Evolutionary conservation across 2,113 vertebrate genomes (phyloP).

Genomic region (Ochotona curzoniae): DNA sequence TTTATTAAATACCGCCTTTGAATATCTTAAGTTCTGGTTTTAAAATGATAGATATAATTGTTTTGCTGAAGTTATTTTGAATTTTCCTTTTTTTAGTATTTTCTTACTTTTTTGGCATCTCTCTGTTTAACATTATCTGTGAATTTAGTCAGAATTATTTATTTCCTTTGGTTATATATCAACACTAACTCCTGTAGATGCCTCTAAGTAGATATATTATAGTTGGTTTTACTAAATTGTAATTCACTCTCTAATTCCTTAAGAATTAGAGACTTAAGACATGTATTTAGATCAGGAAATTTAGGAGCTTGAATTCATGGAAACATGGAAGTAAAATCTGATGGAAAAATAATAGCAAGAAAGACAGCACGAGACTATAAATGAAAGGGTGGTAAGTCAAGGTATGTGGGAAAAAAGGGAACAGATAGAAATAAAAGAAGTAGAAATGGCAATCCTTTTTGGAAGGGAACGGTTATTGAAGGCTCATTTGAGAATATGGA

Average conservation of each 20-base stretch:
- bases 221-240: neutral
- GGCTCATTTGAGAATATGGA: constrained; percentile 36
- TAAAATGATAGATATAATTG: constrained; percentile 29
- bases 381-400: neutral
- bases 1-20: constrained; percentile 39
- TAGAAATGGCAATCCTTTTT: constrained; percentile 9
- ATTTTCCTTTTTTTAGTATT: constrained; percentile 32
- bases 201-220: constrained; percentile 36
- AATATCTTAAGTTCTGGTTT: neutral
- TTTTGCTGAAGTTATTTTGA: constrained; percentile 52
- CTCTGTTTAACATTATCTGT: constrained; percentile 52
- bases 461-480: constrained; percentile 18
- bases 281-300: neutral
- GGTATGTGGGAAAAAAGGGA: neutral
- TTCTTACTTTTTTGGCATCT: constrained; percentile 50
- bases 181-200: constrained; percentile 42
- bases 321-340: neutral
- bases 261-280: constrained; percentile 7
- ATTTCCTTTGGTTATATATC: constrained; percentile 51
- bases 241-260: constrained; percentile 56
- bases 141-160: constrained; percentile 74
- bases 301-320: neutral
- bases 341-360: constrained; percentile 15
- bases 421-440: neutral
- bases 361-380: neutral